Evolutionary conservation across 2,113 vertebrate genomes (phyloP).

Genomic region (Boulengeromyrus knoepffleri): DNA sequence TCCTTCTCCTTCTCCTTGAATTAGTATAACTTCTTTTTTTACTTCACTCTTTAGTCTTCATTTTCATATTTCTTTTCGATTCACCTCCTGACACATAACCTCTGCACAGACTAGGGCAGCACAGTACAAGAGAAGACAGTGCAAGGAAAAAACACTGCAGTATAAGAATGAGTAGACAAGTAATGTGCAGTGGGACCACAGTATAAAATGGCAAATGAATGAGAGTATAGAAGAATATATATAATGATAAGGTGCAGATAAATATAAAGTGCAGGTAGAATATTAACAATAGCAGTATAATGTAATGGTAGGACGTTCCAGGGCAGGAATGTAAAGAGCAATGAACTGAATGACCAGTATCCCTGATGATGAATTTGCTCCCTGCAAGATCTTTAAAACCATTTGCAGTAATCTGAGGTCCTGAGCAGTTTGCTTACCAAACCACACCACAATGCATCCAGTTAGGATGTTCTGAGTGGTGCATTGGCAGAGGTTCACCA

Average conservation of each 20-base stretch:
- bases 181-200: background rate
- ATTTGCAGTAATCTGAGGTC: background rate
- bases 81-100: background rate
- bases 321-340: background rate
- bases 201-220: background rate
- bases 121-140: background rate
- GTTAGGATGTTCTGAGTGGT: background rate
- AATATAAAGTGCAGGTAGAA: background rate
- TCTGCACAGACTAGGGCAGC: background rate
- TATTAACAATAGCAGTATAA: background rate
- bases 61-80: background rate
- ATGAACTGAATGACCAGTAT: background rate
- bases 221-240: background rate
- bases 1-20: background rate
- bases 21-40: background rate
- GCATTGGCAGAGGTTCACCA: background rate
- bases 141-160: background rate
- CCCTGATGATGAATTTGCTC: background rate
- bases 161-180: background rate
- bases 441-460: background rate
- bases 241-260: background rate
- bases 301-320: background rate
- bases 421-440: background rate
- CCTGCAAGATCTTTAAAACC: background rate
- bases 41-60: background rate